Base-by-base conservation (phyloP, 2,888 invertebrate species). In the Diogma glabrata region DNA sequence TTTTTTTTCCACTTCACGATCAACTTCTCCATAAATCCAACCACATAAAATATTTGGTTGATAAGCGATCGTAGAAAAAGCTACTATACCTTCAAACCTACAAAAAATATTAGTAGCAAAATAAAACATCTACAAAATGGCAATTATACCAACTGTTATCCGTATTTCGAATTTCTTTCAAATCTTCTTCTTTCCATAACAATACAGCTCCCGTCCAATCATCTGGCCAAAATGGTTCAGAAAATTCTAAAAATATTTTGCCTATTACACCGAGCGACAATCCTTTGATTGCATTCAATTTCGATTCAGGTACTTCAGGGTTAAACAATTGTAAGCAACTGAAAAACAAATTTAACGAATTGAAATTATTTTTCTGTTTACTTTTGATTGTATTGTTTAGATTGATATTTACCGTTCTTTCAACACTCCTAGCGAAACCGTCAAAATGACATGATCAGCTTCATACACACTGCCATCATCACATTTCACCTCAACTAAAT, bases 11-110 rank as follows among this genome's bases (percentile, higher is more conserved):
- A 83, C 75, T 51, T 75, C 65, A 53, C 72, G 68, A 1, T 81
- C 80, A 58, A 76, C 74, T 45, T 72, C 67, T 2, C 85, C 84
- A 47, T 76, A 74, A 12, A 84, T 70, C 85, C 86, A 87, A 1
- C 77, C 84, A 51, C 80, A 73, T 26, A 87, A 64, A n/a, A 82
- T 69, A 24, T 72, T 71, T 1, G 80, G 76, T 60, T 82, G 77
- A 58, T 75, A 72, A 57, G 77, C 77, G 5, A 82, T n/a, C n/a
- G n/a, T n/a, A n/a, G n/a, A n/a, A n/a, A n/a, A n/a, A n/a, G n/a
- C n/a, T n/a, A n/a, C n/a, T n/a, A n/a, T n/a, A n/a, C n/a, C n/a
- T n/a, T n/a, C n/a, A n/a, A n/a, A n/a, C n/a, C n/a, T n/a, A n/a
- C n/a, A n/a, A n/a, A n/a, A n/a, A n/a, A n/a, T n/a, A n/a, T n/a